Conservation (phyloP, 1,140 invertebrate genomes). For the Drosophila setifemur region DNA sequence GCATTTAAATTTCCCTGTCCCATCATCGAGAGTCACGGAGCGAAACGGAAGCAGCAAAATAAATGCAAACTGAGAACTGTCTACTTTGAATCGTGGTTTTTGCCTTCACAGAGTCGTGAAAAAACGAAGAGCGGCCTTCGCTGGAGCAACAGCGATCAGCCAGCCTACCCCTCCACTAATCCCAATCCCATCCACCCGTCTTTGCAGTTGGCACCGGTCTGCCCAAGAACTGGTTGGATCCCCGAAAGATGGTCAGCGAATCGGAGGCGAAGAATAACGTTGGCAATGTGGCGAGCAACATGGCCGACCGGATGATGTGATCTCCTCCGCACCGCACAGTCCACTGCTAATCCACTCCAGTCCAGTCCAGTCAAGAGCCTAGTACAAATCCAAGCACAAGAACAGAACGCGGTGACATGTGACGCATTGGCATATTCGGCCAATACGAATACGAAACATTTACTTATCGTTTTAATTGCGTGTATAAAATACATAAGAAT, state of each 20-base stretch:
- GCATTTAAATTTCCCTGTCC: conserved; percentile 65
- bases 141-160: conserved; percentile 1
- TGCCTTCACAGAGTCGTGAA: conserved; percentile 16
- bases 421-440: conserved; percentile 19
- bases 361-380: background rate
- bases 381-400: conserved; percentile 37
- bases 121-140: conserved; percentile 18
- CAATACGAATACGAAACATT: conserved; percentile 72
- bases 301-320: conserved; percentile 64
- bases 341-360: background rate
- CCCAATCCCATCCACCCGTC: conserved; percentile 30
- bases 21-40: conserved; percentile 34
- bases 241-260: conserved; percentile 42
- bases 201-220: conserved; percentile 72
- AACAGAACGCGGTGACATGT: conserved; percentile 2
- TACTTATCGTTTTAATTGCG: conserved; percentile 75
- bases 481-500: conserved; percentile 81
- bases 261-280: conserved; percentile 40
- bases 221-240: conserved; percentile 63
- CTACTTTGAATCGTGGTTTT: conserved; percentile 16
- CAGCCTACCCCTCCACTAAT: conserved; percentile 33
- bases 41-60: conserved; percentile 57
- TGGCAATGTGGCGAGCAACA: conserved; percentile 61
- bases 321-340: background rate
- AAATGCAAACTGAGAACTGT: conserved; percentile 66